Percentiles rank a stretch among this genome's conserved stretches.
Conservation (phyloP, 2,888 invertebrate species). For the Diarsia brunnea region DNA sequence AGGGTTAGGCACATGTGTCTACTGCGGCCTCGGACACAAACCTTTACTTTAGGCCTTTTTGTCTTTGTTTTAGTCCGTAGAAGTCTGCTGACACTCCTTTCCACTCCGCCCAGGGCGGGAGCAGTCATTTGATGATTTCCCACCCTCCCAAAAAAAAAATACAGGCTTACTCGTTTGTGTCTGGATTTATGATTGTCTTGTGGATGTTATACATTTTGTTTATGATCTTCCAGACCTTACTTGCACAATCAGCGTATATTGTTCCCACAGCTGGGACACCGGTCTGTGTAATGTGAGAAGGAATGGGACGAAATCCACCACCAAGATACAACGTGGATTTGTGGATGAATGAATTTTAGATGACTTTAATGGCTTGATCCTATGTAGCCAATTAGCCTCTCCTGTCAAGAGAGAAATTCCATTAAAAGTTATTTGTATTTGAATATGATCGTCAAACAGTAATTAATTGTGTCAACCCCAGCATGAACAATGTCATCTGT, state of each 20-base stretch:
- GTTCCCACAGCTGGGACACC: background rate
- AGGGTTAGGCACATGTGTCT: too few species aligned
- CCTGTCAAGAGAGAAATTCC: constrained; percentile 5
- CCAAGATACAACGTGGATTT: background rate
- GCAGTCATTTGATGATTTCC: too few species aligned
- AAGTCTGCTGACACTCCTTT: too few species aligned
- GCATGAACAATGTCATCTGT: constrained; percentile 18
- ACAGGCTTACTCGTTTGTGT: too few species aligned
- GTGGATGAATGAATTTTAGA: background rate
- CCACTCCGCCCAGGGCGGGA: too few species aligned
- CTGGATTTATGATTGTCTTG: too few species aligned
- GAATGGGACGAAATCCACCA: background rate
- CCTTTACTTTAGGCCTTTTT: too few species aligned
- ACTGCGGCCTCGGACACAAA: too few species aligned
- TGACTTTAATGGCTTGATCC: background rate
- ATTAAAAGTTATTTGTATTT: constrained; percentile 17
- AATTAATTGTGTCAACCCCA: constrained; percentile 12
- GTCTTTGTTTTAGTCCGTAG: too few species aligned
- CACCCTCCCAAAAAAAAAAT: too few species aligned
- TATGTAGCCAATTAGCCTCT: background rate
- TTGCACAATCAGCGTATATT: background rate
- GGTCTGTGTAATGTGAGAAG: background rate
- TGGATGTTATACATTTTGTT: too few species aligned
- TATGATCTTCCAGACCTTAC: too few species aligned
- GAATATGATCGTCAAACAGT: constrained; percentile 33